A percentile compares a stretch with the other conserved stretches of the same genome.
Evolutionary conservation across 2,888 invertebrate genomes (phyloP).

Genomic region (Leucania comma): DNA sequence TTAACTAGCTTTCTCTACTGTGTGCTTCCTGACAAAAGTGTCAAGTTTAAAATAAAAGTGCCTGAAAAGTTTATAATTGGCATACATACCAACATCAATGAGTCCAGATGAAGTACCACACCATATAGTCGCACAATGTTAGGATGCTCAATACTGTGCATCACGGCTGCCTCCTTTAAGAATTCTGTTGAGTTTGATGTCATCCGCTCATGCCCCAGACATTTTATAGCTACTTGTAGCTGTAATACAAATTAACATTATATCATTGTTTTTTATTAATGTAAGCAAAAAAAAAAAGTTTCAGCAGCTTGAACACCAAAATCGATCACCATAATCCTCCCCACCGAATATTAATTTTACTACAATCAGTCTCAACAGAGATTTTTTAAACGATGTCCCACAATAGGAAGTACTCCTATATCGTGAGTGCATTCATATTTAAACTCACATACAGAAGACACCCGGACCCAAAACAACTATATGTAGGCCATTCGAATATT

Average conservation of each 20-base stretch:
- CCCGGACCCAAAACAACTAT: too few species aligned
- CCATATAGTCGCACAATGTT: slow-evolving; percentile 99
- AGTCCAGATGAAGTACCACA: slow-evolving; percentile 98
- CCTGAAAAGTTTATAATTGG: background rate
- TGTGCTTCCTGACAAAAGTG: background rate
- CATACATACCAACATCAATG: slow-evolving; percentile 92
- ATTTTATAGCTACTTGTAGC: slow-evolving; percentile 99
- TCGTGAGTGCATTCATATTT: too few species aligned
- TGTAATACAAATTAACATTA: slow-evolving; percentile 75
- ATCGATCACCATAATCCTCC: background rate
- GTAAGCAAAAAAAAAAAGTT: background rate
- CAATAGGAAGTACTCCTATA: too few species aligned
- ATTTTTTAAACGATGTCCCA: too few species aligned
- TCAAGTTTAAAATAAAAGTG: too few species aligned
- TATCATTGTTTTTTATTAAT: background rate
- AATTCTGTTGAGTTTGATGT: slow-evolving; percentile 99
- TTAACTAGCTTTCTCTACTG: background rate
- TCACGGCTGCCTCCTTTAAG: slow-evolving; percentile 99
- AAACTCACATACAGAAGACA: too few species aligned
- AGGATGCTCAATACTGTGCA: slow-evolving; percentile 99
- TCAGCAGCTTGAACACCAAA: background rate
- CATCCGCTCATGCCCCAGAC: slow-evolving; percentile 98
- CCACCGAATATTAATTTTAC: background rate
- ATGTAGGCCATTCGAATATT: too few species aligned
- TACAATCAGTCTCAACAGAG: too few species aligned